Percentiles rank a stretch among this genome's conserved stretches.
Conservation (phyloP, 2,888 invertebrate genomes). For the Dyspetes luteomarginatus region DNA sequence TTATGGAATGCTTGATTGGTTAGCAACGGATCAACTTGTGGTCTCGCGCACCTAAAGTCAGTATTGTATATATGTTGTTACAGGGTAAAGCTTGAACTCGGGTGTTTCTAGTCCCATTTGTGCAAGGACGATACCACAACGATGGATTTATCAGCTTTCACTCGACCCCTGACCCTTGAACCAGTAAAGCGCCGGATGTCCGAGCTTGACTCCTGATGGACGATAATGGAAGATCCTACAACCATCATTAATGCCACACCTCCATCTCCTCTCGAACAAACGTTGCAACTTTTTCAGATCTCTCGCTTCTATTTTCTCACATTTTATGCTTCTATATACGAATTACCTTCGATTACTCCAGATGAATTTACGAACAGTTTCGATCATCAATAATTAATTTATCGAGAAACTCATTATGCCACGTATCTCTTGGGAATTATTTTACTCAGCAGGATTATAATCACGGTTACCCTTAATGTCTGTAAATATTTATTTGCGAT, state of each 20-base stretch:
- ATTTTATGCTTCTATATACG: neutral
- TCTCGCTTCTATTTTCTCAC: neutral
- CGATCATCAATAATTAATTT: neutral
- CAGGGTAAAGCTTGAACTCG: slow-evolving; percentile 23
- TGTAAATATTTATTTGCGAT: too few relatives aligned
- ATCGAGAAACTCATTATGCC: neutral
- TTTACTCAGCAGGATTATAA: too few relatives aligned
- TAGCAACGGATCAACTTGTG: slow-evolving; percentile 38
- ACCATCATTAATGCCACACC: slow-evolving; percentile 17
- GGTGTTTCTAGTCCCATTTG: slow-evolving; percentile 27
- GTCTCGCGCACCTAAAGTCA: slow-evolving; percentile 18
- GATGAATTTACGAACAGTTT: slow-evolving; percentile 15
- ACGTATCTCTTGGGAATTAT: neutral
- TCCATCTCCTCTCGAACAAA: slow-evolving; percentile 16
- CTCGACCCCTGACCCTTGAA: neutral
- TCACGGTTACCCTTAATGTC: too few relatives aligned
- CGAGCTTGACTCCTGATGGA: slow-evolving; percentile 52
- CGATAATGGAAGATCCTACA: slow-evolving; percentile 54
- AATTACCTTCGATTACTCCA: neutral
- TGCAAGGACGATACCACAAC: slow-evolving; percentile 35
- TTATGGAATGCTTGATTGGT: slow-evolving; percentile 23
- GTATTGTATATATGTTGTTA: slow-evolving; percentile 8
- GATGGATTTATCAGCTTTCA: slow-evolving; percentile 45
- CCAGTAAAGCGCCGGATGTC: slow-evolving; percentile 38
- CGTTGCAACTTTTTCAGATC: slow-evolving; percentile 1